Evolutionary conservation across 2,113 vertebrate species (phyloP).

Genomic region (Notarius lentiginosus): DNA sequence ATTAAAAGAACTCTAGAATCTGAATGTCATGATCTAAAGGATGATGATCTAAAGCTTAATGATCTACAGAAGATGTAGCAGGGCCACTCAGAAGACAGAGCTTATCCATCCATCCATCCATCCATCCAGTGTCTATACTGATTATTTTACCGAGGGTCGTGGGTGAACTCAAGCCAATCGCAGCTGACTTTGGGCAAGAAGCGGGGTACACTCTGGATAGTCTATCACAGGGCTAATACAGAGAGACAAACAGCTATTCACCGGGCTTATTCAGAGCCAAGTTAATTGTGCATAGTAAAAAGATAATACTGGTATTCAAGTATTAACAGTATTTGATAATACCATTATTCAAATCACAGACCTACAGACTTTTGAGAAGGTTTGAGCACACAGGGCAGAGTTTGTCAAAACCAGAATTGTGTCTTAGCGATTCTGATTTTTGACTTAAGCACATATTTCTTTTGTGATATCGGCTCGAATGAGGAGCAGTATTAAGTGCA

Average conservation of each 20-base stretch:
- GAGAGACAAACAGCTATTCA: no score
- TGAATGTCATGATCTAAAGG: constrained; percentile 33
- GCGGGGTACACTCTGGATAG: no score
- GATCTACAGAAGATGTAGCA: background rate
- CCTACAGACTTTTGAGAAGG: background rate
- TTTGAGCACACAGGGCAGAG: background rate
- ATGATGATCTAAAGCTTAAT: constrained; percentile 26
- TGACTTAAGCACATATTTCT: background rate
- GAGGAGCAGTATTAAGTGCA: background rate
- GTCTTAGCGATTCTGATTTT: background rate
- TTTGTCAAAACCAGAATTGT: background rate
- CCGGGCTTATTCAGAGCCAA: background rate
- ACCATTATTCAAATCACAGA: background rate
- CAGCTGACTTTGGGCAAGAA: no score
- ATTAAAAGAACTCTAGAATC: constrained; percentile 43
- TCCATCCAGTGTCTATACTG: no score
- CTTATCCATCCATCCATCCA: no score
- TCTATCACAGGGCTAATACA: no score
- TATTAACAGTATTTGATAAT: no score
- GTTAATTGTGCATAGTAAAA: background rate
- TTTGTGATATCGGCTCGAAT: background rate
- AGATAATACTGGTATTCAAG: background rate
- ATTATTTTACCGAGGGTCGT: no score
- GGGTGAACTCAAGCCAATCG: no score
- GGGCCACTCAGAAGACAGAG: background rate